phyloP scores from a whole-genome alignment of 2,888 invertebrate genomes.

The Diploptera punctata region DNA sequence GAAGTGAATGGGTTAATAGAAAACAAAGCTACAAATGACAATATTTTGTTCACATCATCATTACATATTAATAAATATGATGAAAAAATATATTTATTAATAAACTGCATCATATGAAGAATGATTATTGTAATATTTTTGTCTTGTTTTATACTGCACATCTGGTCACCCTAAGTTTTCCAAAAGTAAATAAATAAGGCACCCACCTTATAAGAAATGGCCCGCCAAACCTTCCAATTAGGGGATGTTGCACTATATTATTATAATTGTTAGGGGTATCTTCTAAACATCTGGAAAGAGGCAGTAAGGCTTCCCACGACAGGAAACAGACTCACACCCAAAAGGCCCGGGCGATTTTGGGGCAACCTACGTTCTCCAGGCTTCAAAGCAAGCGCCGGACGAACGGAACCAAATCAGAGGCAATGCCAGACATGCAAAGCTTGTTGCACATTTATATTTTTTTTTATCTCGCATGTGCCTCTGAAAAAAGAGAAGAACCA shows the following conservation, averaged over 20 bases:
- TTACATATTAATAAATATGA: too few species aligned
- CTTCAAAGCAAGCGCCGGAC: constrained; percentile 19
- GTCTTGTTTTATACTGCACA: too few species aligned
- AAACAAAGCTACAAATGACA: too few species aligned
- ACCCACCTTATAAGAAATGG: constrained; percentile 13
- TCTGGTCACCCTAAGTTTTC: too few species aligned
- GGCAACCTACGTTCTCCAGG: constrained; percentile 27
- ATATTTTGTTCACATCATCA: too few species aligned
- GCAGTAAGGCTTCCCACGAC: constrained; percentile 22
- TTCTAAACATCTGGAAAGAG: constrained; percentile 29
- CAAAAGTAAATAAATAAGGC: background rate
- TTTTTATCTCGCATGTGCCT: constrained; percentile 43
- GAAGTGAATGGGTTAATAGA: too few species aligned
- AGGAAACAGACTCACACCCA: constrained; percentile 18
- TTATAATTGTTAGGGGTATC: constrained; percentile 5
- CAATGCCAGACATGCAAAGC: constrained; percentile 35
- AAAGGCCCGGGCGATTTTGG: constrained; percentile 23
- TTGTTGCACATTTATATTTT: constrained; percentile 24
- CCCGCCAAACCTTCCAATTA: background rate
- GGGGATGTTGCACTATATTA: background rate
- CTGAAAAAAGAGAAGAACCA: constrained; percentile 42
- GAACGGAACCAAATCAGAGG: constrained; percentile 34
- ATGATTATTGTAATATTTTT: too few species aligned
- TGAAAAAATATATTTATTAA: too few species aligned
- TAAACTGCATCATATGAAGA: too few species aligned